phyloP scores from a whole-genome alignment of 1,140 invertebrate species.

The Drosophila novamexicana region DNA sequence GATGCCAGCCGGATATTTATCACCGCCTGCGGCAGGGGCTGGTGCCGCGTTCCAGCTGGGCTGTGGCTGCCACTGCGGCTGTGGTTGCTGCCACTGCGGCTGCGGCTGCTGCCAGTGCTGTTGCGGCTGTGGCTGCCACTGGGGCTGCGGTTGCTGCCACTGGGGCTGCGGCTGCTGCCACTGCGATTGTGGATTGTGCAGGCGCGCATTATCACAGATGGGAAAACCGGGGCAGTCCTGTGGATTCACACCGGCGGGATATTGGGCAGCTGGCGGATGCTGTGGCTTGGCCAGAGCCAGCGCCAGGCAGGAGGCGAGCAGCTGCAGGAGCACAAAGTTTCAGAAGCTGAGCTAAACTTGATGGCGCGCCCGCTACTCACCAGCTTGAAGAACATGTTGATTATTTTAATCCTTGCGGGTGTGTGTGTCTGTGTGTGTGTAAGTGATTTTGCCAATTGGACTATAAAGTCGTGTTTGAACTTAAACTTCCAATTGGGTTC shows the following conservation, averaged over 20 bases:
- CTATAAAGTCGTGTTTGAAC: conserved; percentile 69
- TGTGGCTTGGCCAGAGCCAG: conserved; percentile 78
- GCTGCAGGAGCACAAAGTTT: conserved; percentile 34
- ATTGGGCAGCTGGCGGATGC: conserved; percentile 77
- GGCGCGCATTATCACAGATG: conserved; percentile 84
- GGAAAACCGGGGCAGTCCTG: conserved; percentile 84
- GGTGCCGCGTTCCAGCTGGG: conserved; percentile 72
- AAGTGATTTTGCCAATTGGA: conserved; percentile 65
- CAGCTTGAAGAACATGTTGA: conserved; percentile 80
- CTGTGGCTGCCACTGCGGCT: conserved; percentile 61
- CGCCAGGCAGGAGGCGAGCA: conserved; percentile 67
- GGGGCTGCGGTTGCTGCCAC: conserved; percentile 51
- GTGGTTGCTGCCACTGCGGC: conserved; percentile 55
- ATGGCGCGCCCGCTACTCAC: conserved; percentile 55
- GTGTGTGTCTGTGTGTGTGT: too few relatives aligned
- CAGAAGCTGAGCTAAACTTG: neutral
- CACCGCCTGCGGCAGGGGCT: conserved; percentile 61
- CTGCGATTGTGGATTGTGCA: conserved; percentile 75
- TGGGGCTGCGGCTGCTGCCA: conserved; percentile 68
- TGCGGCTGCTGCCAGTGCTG: conserved; percentile 57
- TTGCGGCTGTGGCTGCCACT: conserved; percentile 58
- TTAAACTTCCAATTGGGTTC: conserved; percentile 84
- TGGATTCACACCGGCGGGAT: conserved; percentile 83
- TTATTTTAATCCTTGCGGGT: conserved; percentile 59
- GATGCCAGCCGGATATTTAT: conserved; percentile 84